phyloP scores from a whole-genome alignment of 2,888 invertebrate species.

The Pimpla rufipes region DNA sequence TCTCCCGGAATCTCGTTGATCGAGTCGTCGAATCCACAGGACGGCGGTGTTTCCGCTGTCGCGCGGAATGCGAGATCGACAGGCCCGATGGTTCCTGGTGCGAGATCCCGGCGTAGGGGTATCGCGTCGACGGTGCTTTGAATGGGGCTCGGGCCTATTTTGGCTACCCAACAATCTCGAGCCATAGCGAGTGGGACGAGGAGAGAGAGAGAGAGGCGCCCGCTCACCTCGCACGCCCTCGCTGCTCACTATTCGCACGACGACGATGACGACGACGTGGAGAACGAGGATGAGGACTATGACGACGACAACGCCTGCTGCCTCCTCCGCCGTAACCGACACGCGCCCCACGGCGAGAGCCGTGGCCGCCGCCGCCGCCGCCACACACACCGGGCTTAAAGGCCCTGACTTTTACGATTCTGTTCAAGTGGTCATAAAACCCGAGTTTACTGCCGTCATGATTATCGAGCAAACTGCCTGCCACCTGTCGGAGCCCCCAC shows the following conservation, averaged over 20 bases:
- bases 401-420: slow-evolving; percentile 87
- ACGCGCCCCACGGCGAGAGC: slow-evolving; percentile 82
- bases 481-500: slow-evolving; percentile 85
- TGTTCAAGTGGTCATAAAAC: slow-evolving; percentile 88
- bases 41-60: slow-evolving; percentile 50
- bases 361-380: slow-evolving; percentile 29
- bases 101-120: slow-evolving; percentile 77
- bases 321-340: slow-evolving; percentile 84
- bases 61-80: background rate
- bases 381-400: slow-evolving; percentile 81
- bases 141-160: slow-evolving; percentile 83
- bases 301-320: slow-evolving; percentile 48
- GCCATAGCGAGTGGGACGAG: slow-evolving; percentile 24
- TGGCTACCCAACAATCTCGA: slow-evolving; percentile 73
- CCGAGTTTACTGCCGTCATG: slow-evolving; percentile 87
- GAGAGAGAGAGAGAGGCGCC: too few relatives aligned
- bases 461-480: slow-evolving; percentile 85
- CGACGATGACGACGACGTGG: slow-evolving; percentile 47
- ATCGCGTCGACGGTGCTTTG: slow-evolving; percentile 79
- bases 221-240: slow-evolving; percentile 66
- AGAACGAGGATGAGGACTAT: slow-evolving; percentile 52
- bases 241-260: slow-evolving; percentile 31
- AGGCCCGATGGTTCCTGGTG: slow-evolving; percentile 19
- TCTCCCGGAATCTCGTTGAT: slow-evolving; percentile 13
- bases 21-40: too few relatives aligned